Conservation (phyloP, 2,888 invertebrate genomes). For the Synanthedon vespiformis region DNA sequence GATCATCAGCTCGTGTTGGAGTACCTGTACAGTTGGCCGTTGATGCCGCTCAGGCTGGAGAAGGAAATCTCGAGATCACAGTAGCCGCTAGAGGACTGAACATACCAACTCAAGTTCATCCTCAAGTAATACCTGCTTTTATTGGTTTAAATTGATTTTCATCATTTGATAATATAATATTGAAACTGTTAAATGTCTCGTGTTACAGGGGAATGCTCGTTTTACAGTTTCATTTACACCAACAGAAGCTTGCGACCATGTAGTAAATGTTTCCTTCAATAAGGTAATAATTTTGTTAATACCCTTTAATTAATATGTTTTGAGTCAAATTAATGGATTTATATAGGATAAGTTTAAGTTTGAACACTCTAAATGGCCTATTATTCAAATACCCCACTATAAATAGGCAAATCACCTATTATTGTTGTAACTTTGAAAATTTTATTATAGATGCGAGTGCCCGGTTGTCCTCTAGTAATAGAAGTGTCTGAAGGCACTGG, state of each 20-base stretch:
- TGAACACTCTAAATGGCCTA: no score
- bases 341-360: no score
- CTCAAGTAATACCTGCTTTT: constrained; percentile 74
- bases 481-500: constrained; percentile 74
- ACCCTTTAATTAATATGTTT: no score
- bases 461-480: constrained; percentile 92
- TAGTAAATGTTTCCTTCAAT: constrained; percentile 97
- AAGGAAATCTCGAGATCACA: constrained; percentile 96
- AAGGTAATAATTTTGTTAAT: constrained; percentile 73
- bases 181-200: constrained; percentile 2
- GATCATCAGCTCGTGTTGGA: constrained; percentile 80
- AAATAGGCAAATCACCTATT: no score
- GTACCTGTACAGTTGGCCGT: constrained; percentile 95
- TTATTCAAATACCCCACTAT: no score
- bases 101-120: constrained; percentile 95
- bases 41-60: constrained; percentile 96
- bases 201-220: constrained; percentile 69
- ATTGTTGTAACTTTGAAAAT: neutral
- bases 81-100: constrained; percentile 93
- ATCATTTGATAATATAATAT: no score
- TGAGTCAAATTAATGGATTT: no score
- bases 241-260: constrained; percentile 92
- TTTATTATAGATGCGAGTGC: constrained; percentile 70
- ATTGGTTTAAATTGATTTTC: no score
- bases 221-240: constrained; percentile 98